Conservation (phyloP, 2,113 vertebrate genomes). For the Siniperca knerii region DNA sequence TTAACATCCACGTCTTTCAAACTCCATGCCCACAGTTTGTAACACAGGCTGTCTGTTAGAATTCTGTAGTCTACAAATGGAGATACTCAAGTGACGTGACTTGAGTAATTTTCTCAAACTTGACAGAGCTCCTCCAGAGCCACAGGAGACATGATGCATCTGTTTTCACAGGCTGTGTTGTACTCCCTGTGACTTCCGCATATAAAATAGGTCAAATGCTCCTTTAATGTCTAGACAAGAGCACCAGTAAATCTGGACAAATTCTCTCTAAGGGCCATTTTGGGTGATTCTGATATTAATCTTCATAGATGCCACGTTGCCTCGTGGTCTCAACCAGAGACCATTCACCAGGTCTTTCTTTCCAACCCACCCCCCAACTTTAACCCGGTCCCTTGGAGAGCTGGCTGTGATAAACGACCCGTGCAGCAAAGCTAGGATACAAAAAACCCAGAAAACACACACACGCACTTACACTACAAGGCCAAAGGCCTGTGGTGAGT, state of each 20-base stretch:
- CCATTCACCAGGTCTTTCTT: conserved; percentile 38
- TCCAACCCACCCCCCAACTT: conserved; percentile 12
- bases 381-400: conserved; percentile 23
- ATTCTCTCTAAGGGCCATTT: neutral
- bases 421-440: conserved; percentile 39
- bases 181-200: neutral
- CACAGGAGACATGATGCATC: neutral
- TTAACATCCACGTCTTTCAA: neutral
- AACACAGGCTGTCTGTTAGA: neutral
- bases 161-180: neutral
- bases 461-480: conserved; percentile 30
- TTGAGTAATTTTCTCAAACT: no score
- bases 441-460: conserved; percentile 36
- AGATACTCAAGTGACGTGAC: neutral
- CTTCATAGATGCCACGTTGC: conserved; percentile 33
- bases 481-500: conserved; percentile 52
- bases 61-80: no score
- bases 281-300: conserved; percentile 34
- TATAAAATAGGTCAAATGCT: conserved; percentile 22
- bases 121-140: neutral
- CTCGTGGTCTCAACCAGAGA: conserved; percentile 42
- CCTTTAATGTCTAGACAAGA: conserved; percentile 6
- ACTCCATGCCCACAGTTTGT: neutral
- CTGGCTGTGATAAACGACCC: conserved; percentile 42
- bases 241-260: conserved; percentile 2